Evolutionary conservation across 2,888 invertebrate genomes (phyloP), one percentile per base, ranked within the genome.

Genomic region (Drosophila prolongata): DNA sequence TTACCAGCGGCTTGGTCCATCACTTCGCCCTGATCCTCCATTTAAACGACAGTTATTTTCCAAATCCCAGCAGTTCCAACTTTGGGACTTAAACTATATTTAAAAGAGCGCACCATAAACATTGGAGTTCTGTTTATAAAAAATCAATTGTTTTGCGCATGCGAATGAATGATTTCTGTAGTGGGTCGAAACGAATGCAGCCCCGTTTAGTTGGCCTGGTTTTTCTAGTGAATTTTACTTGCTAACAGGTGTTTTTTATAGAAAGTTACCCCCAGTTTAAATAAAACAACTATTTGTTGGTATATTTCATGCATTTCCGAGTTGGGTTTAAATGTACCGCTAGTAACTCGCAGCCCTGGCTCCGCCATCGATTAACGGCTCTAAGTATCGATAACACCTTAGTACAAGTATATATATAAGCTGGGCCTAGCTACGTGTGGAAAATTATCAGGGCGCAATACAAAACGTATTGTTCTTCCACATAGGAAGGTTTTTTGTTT

Each of bases 401-500:
- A 30, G 14, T n/a, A 49, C 27, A 42, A 24, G 24, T 14, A 47
- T 40, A 27, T 44, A 71, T 50, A 53, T 58, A 44, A 69, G 47
- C 69, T 62, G 62, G 73, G 74, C 74, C 58, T 38, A 57, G 70
- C 67, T 69, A 69, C 69, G 69, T 69, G 74, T 69, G 64, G 37
- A 62, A 73, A 73, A 73, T 27, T 60, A 53, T 59, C 50, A 52
- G 38, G 44, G 62, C 38, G 40, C 66, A 72, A 68, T 62, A 74
- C 55, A 44, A 54, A 54, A 35, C 75, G 52, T 52, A 40, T 47
- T 56, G 34, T 66, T 70, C 70, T 70, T 70, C 67, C 75, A 37
- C 19, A 14, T 1, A 47, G 70, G 68, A 72, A 50, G 55, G 30
- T 52, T 71, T 66, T 75, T 75, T 34, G 30, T 65, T 70, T 75